These are phyloP conservation scores for Pteronotus mesoamericanus DNA, from an alignment of 2,797 vertebrate species.

Conservation along the genomic window DNA sequence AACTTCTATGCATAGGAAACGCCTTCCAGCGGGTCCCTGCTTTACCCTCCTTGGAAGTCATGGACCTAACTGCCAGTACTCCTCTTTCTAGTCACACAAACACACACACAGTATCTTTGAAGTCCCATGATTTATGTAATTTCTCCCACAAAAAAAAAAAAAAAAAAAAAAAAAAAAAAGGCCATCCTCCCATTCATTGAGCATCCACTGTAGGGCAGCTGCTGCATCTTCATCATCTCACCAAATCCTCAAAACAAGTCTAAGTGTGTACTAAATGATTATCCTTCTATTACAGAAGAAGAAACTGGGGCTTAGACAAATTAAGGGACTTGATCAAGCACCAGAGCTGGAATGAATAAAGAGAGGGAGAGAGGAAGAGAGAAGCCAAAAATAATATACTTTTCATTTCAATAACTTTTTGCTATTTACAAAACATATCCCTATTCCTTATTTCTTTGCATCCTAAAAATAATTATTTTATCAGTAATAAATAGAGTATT, in stretches of 20 bases:
- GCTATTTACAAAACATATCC: not conserved
- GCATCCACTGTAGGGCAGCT: not conserved
- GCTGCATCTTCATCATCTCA: not conserved
- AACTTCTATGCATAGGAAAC: not conserved
- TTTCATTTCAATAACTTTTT: constrained; percentile 22
- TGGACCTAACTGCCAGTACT: not conserved
- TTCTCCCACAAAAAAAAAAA: not conserved
- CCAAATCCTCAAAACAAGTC: not conserved
- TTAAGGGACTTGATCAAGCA: not conserved
- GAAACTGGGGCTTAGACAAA: not conserved
- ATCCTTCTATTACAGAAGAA: not conserved
- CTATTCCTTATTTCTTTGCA: not conserved
- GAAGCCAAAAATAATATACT: not conserved
- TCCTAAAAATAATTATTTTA: not conserved
- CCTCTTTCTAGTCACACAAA: not conserved
- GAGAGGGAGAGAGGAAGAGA: not conserved
- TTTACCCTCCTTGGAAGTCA: not conserved
- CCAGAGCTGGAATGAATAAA: not conserved
- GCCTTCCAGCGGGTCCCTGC: not conserved
- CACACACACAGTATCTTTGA: not conserved
- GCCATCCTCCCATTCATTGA: not conserved
- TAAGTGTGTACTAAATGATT: not conserved
- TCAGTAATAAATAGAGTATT: not conserved
- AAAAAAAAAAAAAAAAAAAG: not conserved
- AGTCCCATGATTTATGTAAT: not conserved